Evolutionary conservation across 2,888 invertebrate species (phyloP).

Genomic region (Melangyna quadrimaculata): DNA sequence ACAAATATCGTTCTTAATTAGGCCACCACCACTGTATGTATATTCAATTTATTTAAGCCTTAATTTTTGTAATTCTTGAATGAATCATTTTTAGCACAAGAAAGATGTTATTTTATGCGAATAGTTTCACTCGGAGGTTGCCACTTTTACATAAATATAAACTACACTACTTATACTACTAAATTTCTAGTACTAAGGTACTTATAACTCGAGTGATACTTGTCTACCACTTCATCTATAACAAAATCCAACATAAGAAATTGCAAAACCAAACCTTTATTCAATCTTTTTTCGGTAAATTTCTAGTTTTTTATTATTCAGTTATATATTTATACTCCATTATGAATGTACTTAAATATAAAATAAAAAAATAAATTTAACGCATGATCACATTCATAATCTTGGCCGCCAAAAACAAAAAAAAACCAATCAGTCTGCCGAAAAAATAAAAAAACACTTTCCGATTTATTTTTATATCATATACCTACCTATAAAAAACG

Average conservation of each 20-base stretch:
- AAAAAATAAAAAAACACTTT: constrained; percentile 47
- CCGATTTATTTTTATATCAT: constrained; percentile 41
- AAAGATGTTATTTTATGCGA: too few species aligned
- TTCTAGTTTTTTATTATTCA: not conserved
- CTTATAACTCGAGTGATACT: not conserved
- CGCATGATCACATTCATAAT: constrained; percentile 28
- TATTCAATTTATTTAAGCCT: too few species aligned
- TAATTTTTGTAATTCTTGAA: too few species aligned
- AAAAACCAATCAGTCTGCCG: constrained; percentile 49
- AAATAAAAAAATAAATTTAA: not conserved
- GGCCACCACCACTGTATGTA: too few species aligned
- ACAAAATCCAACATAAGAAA: not conserved
- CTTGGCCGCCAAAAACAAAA: not conserved
- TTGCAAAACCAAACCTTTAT: not conserved
- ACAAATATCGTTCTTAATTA: too few species aligned
- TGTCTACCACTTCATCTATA: not conserved
- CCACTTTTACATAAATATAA: too few species aligned
- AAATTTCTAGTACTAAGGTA: not conserved
- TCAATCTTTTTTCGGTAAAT: not conserved
- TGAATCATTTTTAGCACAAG: too few species aligned
- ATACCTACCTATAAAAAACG: constrained; percentile 8
- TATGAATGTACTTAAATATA: not conserved
- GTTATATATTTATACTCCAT: not conserved
- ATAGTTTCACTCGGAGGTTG: too few species aligned
- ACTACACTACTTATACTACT: too few species aligned